Evolutionary conservation across 2,888 invertebrate species (phyloP).

Genomic region (Tinea semifulvella): DNA sequence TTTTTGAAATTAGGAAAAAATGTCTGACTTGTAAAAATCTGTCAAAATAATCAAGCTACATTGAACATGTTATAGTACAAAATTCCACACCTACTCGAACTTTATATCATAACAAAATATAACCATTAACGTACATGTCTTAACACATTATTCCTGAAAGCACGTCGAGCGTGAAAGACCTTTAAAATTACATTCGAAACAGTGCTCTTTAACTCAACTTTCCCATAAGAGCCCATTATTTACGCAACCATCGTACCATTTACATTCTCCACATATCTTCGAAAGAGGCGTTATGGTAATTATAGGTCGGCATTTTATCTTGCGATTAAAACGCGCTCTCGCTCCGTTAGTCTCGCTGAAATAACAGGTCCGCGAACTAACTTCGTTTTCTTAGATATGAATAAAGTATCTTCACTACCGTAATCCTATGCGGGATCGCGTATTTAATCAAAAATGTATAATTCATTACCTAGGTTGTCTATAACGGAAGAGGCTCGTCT

Average conservation of each 20-base stretch:
- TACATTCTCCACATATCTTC: conserved; percentile 66
- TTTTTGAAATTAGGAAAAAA: too few relatives aligned
- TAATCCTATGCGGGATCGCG: too few relatives aligned
- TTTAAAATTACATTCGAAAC: conserved; percentile 65
- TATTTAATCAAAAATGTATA: too few relatives aligned
- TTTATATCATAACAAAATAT: conserved; percentile 43
- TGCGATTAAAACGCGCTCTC: conserved; percentile 46
- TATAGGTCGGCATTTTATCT: conserved; percentile 66
- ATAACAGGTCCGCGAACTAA: conserved; percentile 63
- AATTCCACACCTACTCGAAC: conserved; percentile 14
- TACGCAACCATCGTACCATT: conserved; percentile 64
- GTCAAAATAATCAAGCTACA: too few relatives aligned
- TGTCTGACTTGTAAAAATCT: too few relatives aligned
- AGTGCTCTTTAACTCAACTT: conserved; percentile 61
- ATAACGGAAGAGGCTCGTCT: too few relatives aligned
- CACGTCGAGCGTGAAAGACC: conserved; percentile 53
- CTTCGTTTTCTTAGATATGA: conserved; percentile 41
- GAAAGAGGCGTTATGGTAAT: conserved; percentile 65
- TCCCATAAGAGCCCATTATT: conserved; percentile 67
- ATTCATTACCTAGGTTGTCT: too few relatives aligned
- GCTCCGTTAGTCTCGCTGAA: conserved; percentile 47
- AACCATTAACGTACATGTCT: conserved; percentile 40
- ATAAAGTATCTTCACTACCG: too few relatives aligned
- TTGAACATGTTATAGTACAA: neutral
- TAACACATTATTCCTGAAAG: conserved; percentile 58